These are phyloP conservation scores for Drosophila teissieri DNA, from an alignment of 1,140 invertebrate genomes.

Conservation along the genomic window DNA sequence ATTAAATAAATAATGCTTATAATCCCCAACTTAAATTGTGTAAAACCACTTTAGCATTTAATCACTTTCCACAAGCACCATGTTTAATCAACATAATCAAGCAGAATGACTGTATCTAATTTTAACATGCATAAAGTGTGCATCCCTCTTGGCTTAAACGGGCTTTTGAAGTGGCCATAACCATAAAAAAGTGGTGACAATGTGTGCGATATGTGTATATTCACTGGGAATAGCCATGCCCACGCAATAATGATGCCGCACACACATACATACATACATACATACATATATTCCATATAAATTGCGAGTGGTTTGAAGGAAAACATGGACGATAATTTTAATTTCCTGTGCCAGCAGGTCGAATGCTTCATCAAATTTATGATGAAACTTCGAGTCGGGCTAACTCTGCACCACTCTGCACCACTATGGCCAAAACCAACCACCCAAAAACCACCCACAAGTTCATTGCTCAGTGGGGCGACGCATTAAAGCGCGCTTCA, in stretches of 20 bases:
- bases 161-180: conserved; percentile 21
- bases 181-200: conserved; percentile 30
- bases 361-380: conserved; percentile 76
- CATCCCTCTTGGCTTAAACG: conserved; percentile 15
- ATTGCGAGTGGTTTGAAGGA: conserved; percentile 4
- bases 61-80: conserved; percentile 8
- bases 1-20: not conserved
- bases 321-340: conserved; percentile 72
- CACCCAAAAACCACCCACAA: conserved; percentile 1
- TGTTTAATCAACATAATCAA: conserved; percentile 40
- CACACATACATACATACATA: not conserved
- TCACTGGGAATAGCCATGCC: not conserved
- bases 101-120: conserved; percentile 35
- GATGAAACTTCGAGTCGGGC: conserved; percentile 45
- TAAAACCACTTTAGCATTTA: not conserved
- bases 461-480: conserved; percentile 67
- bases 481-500: conserved; percentile 79
- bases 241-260: conserved; percentile 1
- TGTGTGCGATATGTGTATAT: conserved; percentile 13
- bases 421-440: not conserved
- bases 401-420: conserved; percentile 7
- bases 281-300: not conserved
- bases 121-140: conserved; percentile 36
- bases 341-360: conserved; percentile 62
- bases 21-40: not conserved